Conservation (phyloP, 1,140 invertebrate species). For the Macrobrachium rosenbergii region DNA sequence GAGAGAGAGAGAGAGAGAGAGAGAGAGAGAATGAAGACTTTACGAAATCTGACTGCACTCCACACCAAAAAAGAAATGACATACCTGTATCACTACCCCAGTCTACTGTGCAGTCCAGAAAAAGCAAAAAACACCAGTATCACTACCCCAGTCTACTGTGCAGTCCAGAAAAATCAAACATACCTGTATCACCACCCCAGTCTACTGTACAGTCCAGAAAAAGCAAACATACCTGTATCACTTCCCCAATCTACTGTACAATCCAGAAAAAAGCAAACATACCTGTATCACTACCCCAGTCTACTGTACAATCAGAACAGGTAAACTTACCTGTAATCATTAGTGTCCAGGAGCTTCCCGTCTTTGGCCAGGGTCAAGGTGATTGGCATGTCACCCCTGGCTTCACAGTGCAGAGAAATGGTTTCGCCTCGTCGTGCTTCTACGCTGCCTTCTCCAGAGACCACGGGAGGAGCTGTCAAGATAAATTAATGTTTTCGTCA, state of each 20-base stretch:
- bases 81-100: not conserved
- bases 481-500: too few relatives aligned
- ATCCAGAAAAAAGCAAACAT: too few relatives aligned
- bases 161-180: too few relatives aligned
- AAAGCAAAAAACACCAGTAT: too few relatives aligned
- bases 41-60: not conserved
- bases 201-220: too few relatives aligned
- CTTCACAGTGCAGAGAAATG: constrained; percentile 72
- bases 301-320: not conserved
- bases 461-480: constrained; percentile 35
- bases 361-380: constrained; percentile 84
- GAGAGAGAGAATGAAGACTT: not conserved
- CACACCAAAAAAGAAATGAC: not conserved
- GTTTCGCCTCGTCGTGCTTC: constrained; percentile 40
- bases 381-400: constrained; percentile 82
- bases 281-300: not conserved
- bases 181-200: not conserved
- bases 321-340: constrained; percentile 43
- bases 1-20: not conserved
- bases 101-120: too few relatives aligned
- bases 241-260: not conserved
- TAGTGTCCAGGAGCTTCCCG: constrained; percentile 73
- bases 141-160: too few relatives aligned
- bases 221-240: too few relatives aligned
- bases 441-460: constrained; percentile 38